Evolutionary conservation across 2,888 invertebrate species (phyloP).

Genomic region (Netelia inedita): DNA sequence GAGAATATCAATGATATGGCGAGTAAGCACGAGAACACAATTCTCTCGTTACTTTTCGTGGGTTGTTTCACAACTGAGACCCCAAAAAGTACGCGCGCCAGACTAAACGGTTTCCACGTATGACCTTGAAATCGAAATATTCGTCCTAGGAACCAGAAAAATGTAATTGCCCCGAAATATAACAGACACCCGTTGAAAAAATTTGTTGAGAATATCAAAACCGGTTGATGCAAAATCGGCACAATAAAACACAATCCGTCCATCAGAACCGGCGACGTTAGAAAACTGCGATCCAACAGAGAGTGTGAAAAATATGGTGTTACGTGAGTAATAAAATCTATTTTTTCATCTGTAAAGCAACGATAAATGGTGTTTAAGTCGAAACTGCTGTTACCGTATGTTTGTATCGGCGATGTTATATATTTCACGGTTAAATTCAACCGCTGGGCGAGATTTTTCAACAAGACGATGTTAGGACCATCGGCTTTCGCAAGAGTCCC

Average conservation of each 20-base stretch:
- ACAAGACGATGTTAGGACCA: constrained; percentile 44
- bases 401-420: neutral
- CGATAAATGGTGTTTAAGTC: neutral
- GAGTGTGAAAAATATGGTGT: constrained; percentile 44
- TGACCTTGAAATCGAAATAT: constrained; percentile 44
- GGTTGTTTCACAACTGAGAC: constrained; percentile 35
- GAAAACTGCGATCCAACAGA: constrained; percentile 15
- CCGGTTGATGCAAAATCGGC: constrained; percentile 43
- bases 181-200: constrained; percentile 18
- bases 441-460: constrained; percentile 22
- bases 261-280: constrained; percentile 24
- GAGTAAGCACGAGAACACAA: constrained; percentile 58
- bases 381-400: rapidly evolving
- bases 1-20: constrained; percentile 62
- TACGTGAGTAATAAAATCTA: constrained; percentile 56
- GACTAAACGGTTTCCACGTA: constrained; percentile 55
- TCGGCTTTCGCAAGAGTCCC: neutral
- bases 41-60: constrained; percentile 46
- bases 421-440: constrained; percentile 70
- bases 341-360: constrained; percentile 20
- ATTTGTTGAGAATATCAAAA: neutral
- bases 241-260: constrained; percentile 65
- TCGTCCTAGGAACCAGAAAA: constrained; percentile 21
- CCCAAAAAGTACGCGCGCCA: constrained; percentile 63
- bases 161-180: constrained; percentile 34